Conservation (phyloP, 2,113 vertebrate species). For the Hylia prasina region DNA sequence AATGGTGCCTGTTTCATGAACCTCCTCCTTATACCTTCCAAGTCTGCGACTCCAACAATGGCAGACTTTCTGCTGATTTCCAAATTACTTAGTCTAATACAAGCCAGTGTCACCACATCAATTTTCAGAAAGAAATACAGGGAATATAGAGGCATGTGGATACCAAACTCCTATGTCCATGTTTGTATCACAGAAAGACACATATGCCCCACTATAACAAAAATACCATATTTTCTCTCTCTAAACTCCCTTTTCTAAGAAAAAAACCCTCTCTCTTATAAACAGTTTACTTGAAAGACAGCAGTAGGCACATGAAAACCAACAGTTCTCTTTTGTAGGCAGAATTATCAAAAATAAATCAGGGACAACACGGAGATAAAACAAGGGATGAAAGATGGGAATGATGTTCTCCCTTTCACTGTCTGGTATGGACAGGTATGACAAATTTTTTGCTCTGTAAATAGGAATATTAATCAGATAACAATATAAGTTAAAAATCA, state of each 20-base stretch:
- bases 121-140: not conserved
- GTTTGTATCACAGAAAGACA: not conserved
- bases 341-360: not conserved
- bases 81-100: not conserved
- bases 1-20: not conserved
- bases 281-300: not conserved
- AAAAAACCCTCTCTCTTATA: not conserved
- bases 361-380: not conserved
- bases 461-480: not conserved
- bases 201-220: fast-evolving
- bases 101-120: not conserved
- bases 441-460: not conserved
- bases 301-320: not conserved
- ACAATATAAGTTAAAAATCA: not conserved
- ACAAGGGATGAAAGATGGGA: not conserved
- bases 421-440: not conserved
- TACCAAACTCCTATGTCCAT: not conserved
- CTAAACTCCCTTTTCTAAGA: not conserved
- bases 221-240: not conserved
- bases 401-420: not conserved
- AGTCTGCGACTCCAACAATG: not conserved
- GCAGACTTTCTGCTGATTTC: not conserved
- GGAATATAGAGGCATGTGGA: not conserved
- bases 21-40: not conserved
- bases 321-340: not conserved